Percentiles rank a stretch among this genome's conserved stretches.
Evolutionary conservation across 2,797 vertebrate genomes (phyloP).

Genomic region (Crocodylus rhombifer): DNA sequence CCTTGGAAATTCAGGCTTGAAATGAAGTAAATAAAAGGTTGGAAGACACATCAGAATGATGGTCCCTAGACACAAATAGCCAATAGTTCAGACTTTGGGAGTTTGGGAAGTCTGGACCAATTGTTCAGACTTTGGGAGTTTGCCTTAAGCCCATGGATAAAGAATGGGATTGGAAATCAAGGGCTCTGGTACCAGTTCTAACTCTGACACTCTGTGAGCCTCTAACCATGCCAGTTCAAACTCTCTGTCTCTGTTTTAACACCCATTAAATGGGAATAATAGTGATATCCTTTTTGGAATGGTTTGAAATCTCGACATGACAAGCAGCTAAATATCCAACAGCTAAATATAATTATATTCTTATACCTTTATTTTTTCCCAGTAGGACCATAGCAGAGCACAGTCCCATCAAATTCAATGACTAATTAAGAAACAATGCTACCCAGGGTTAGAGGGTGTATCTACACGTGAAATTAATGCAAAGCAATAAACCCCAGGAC

Average conservation of each 20-base stretch:
- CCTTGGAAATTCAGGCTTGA: slow-evolving; percentile 49
- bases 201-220: not conserved
- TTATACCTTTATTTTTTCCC: not conserved
- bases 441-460: not conserved
- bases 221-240: not conserved
- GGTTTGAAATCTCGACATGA: not conserved
- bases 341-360: not conserved
- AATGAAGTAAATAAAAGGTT: slow-evolving; percentile 51
- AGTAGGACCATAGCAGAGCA: not conserved
- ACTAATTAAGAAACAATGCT: not conserved
- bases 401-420: not conserved
- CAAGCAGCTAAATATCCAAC: not conserved
- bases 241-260: not conserved
- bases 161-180: not conserved
- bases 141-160: not conserved
- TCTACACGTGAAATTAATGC: no score
- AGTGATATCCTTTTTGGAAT: not conserved
- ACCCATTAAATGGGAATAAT: not conserved
- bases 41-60: slow-evolving; percentile 40
- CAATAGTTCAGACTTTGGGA: not conserved
- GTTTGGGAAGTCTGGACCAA: not conserved
- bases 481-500: no score
- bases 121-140: not conserved
- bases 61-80: slow-evolving; percentile 7
- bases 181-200: not conserved